Evolutionary conservation across 1,140 invertebrate genomes (phyloP).

Genomic region (Acyrthosiphon pisum): DNA sequence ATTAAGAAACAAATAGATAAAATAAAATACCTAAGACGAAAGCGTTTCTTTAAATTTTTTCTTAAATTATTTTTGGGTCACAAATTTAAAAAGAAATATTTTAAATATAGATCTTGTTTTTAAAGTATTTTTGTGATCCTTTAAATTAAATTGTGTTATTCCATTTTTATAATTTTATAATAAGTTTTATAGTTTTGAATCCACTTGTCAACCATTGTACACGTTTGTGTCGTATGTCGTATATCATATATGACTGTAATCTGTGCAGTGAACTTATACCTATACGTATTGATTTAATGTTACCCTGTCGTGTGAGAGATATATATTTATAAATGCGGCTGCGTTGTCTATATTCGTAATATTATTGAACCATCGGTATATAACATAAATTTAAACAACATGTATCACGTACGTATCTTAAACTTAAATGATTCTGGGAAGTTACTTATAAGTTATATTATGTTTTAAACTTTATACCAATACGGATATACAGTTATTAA

Average conservation of each 20-base stretch:
- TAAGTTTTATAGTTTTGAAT: not conserved
- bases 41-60: not conserved
- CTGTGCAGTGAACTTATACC: not conserved
- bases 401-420: not conserved
- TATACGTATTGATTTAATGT: not conserved
- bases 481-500: not conserved
- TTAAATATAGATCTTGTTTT: not conserved
- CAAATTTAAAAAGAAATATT: not conserved
- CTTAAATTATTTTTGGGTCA: not conserved
- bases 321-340: not conserved
- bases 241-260: not conserved
- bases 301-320: not conserved
- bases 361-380: not conserved
- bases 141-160: not conserved
- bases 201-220: not conserved
- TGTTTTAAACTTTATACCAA: not conserved
- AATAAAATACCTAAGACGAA: not conserved
- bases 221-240: no score
- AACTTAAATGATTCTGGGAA: not conserved
- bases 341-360: not conserved
- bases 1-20: not conserved
- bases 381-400: not conserved
- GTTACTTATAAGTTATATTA: not conserved
- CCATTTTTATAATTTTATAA: not conserved
- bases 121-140: not conserved